Base-by-base conservation (phyloP, 1,140 invertebrate genomes). In the Aphelenchoides besseyi region DNA sequence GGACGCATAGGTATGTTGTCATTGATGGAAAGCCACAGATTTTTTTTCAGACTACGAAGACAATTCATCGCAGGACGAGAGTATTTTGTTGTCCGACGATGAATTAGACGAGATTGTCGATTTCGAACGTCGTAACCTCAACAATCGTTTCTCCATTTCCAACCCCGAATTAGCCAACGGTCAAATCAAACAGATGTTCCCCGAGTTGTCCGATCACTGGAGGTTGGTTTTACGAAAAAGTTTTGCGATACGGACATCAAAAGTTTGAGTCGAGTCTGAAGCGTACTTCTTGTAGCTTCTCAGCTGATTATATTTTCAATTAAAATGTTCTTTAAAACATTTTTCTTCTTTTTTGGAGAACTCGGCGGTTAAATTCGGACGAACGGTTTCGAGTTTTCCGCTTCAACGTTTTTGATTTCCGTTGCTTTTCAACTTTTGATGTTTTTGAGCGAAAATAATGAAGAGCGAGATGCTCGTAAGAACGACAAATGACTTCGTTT, bases 161-260 rank as follows among this genome's bases (percentile, higher is more conserved):
- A 84, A 83, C 69, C 83, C 83, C 18, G 81, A 83, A 63, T 63
- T 83, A n/a, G 74, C 79, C 9, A 71, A 68, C 59, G 72, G 54
- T 26, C 75, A 83, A 63, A 64, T 83, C 30, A 76, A 79, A 68
- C 57, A 77, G 41, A 73, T 83, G 55, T 83, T 85, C 55, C 81
- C 81, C 8, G 83, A 83, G 64, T 66, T 83, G 16, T 79, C 73
- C 3, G 80, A 83, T 29, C 82, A 83, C 62, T 83, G 81, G 81
- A 75, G 81, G 81, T 83, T 62, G 23, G 68, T 79, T 64, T 62
- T 8, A 41, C n/a, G 5, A n/a, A 41, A 41, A 41, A n/a, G n/a
- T 41, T n/a, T n/a, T n/a, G n/a, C n/a, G n/a, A n/a, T n/a, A n/a
- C n/a, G n/a, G n/a, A n/a, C n/a, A n/a, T n/a, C 26, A 28, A n/a